Conservation (phyloP, 2,113 vertebrate genomes). For the Melospiza georgiana region DNA sequence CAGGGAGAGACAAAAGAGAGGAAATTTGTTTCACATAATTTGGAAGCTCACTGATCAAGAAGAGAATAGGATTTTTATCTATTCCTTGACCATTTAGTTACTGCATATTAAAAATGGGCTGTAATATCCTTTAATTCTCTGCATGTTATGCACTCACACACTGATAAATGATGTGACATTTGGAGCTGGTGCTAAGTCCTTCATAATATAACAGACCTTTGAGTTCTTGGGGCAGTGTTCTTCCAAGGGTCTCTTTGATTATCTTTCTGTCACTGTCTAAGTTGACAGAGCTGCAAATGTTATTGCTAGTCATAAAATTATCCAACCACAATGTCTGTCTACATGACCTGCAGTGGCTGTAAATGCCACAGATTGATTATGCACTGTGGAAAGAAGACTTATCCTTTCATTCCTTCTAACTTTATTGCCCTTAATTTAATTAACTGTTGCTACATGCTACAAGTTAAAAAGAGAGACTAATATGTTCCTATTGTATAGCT, state of each 20-base stretch:
- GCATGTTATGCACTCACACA: background rate
- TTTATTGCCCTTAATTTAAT: constrained; percentile 41
- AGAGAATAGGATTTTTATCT: background rate
- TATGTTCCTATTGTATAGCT: background rate
- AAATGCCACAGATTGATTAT: constrained; percentile 14
- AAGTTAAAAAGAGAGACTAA: background rate
- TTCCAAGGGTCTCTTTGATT: constrained; percentile 9
- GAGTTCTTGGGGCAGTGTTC: background rate
- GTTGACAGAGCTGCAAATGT: constrained; percentile 42
- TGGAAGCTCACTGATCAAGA: background rate
- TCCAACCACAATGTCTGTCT: constrained; percentile 7
- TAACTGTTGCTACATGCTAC: background rate
- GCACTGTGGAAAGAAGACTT: background rate
- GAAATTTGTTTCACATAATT: background rate
- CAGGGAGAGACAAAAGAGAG: background rate
- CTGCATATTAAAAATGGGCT: background rate
- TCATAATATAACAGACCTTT: constrained; percentile 10
- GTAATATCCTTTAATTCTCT: constrained; percentile 15
- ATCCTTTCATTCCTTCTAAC: background rate
- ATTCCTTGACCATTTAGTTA: constrained; percentile 5
- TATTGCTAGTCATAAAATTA: constrained; percentile 49
- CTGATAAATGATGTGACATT: constrained; percentile 43
- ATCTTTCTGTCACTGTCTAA: background rate
- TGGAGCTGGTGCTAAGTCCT: background rate
- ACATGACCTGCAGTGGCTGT: background rate